Evolutionary conservation across 2,797 vertebrate genomes (phyloP).

Genomic region (Cynodonichthys magdalenae): DNA sequence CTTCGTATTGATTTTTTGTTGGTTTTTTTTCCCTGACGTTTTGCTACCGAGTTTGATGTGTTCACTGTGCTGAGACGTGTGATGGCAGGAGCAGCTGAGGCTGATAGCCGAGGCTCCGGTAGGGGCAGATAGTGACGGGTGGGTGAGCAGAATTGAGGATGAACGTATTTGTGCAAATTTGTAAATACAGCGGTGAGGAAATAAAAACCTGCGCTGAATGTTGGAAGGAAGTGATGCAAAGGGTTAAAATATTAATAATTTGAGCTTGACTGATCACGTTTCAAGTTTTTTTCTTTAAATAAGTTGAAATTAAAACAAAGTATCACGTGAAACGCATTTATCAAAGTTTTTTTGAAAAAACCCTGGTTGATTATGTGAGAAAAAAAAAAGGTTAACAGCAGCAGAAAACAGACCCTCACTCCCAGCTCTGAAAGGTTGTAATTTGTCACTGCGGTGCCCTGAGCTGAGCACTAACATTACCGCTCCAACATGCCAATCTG

Average conservation of each 20-base stretch:
- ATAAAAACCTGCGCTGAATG: background rate
- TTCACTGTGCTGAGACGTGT: constrained; percentile 30
- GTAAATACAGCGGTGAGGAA: background rate
- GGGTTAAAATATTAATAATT: no score
- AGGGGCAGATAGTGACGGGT: constrained; percentile 13
- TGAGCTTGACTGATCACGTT: no score
- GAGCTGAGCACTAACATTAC: constrained; percentile 18
- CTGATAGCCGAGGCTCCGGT: background rate
- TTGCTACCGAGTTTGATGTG: constrained; percentile 49
- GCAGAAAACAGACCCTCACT: background rate
- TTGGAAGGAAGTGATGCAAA: background rate
- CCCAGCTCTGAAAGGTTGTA: constrained; percentile 14
- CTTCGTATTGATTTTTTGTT: constrained; percentile 32
- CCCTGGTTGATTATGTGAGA: no score
- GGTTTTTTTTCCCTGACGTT: constrained; percentile 18
- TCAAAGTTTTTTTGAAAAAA: no score
- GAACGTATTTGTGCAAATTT: constrained; percentile 7
- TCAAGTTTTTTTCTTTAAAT: no score
- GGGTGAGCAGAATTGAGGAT: constrained; percentile 8
- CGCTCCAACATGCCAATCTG: constrained; percentile 3
- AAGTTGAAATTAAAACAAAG: no score
- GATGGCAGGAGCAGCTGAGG: constrained; percentile 37
- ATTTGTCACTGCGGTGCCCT: constrained; percentile 19
- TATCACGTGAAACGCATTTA: no score
- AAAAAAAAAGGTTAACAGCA: background rate